Evolutionary conservation across 2,113 vertebrate genomes (phyloP).

Genomic region (Apteryx mantelli): DNA sequence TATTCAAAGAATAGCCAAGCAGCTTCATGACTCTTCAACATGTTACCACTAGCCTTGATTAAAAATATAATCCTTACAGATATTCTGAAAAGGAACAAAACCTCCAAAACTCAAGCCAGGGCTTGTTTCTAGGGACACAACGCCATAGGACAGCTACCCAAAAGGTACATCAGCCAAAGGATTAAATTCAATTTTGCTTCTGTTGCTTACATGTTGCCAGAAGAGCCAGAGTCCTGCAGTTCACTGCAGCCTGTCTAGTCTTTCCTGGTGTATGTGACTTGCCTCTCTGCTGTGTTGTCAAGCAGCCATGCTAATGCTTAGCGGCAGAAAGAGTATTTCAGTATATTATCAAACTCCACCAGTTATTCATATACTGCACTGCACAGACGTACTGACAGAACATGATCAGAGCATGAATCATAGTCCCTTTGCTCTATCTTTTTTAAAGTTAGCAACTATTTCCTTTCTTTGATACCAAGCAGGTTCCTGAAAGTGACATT

Average conservation of each 20-base stretch:
- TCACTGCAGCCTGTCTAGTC: not conserved
- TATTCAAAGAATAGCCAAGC: not conserved
- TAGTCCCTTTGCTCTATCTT: conserved; percentile 28
- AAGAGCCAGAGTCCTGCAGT: conserved; percentile 12
- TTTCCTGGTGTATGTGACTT: not conserved
- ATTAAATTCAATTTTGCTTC: conserved; percentile 5
- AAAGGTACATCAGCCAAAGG: not conserved
- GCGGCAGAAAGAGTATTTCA: conserved; percentile 38
- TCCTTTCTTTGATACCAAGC: conserved; percentile 7
- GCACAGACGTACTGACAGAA: conserved; percentile 26
- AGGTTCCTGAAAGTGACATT: conserved; percentile 22
- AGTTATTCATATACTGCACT: conserved; percentile 50
- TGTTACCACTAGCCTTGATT: not conserved
- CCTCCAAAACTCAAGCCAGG: not conserved
- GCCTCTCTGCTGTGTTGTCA: conserved; percentile 46
- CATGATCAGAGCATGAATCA: conserved; percentile 12
- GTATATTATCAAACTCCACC: conserved; percentile 59
- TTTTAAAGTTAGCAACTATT: conserved; percentile 24
- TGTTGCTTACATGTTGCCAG: not conserved
- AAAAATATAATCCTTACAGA: not conserved
- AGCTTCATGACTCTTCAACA: not conserved
- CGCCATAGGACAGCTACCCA: not conserved
- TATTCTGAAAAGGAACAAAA: not conserved
- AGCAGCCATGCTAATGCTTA: conserved; percentile 47
- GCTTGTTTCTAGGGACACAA: not conserved